These are phyloP conservation scores for Julus scanicus DNA, from an alignment of 2,888 invertebrate genomes.

Conservation along the genomic window DNA sequence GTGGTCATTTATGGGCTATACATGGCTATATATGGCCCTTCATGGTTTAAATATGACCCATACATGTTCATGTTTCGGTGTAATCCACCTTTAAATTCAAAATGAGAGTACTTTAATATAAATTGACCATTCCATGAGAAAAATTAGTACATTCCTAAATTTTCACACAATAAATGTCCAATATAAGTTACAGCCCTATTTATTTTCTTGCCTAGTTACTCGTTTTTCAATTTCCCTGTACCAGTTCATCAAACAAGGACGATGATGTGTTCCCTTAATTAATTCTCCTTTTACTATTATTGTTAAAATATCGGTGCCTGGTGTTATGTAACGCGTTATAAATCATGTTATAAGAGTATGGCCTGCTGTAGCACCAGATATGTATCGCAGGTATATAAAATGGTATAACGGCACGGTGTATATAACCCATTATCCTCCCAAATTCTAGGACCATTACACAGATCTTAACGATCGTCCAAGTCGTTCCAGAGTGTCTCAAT, in stretches of 20 bases:
- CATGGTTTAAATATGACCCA: too few species aligned
- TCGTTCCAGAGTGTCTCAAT: constrained; percentile 25
- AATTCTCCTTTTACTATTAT: constrained; percentile 33
- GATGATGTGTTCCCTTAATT: constrained; percentile 3
- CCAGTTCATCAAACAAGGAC: neutral
- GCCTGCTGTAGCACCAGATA: neutral
- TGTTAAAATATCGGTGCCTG: neutral
- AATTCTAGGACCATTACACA: constrained; percentile 8
- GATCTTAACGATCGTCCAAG: constrained; percentile 5
- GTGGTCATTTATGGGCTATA: too few species aligned
- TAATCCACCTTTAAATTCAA: too few species aligned
- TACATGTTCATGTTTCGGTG: too few species aligned
- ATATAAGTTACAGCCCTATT: neutral
- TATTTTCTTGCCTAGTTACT: neutral
- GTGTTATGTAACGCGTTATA: constrained; percentile 26
- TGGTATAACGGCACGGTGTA: neutral
- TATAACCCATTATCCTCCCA: neutral
- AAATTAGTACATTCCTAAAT: too few species aligned
- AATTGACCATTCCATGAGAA: too few species aligned
- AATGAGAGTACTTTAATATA: too few species aligned
- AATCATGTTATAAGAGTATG: neutral
- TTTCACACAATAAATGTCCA: too few species aligned
- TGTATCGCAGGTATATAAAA: constrained; percentile 23
- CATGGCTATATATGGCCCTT: too few species aligned
- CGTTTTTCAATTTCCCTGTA: neutral